phyloP scores from a whole-genome alignment of 2,797 vertebrate genomes.

The Pitangus sulphuratus region DNA sequence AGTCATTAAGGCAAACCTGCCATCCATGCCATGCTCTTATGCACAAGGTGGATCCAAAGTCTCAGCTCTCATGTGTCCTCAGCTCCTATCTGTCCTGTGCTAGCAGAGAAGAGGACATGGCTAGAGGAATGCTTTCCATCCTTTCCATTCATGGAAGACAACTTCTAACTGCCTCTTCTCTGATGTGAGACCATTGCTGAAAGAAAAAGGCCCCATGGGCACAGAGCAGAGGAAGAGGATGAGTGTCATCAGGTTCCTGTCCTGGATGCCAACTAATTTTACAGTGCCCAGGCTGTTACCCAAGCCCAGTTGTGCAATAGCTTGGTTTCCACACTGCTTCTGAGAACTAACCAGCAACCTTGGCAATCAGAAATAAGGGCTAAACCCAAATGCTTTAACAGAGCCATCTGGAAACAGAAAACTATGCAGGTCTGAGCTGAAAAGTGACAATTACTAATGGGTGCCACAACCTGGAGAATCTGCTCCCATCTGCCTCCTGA shows the following conservation, averaged over 20 bases:
- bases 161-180: not conserved
- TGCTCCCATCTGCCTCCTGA: not conserved
- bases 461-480: not conserved
- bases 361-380: not conserved
- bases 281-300: not conserved
- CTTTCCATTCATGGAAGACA: not conserved
- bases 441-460: not conserved
- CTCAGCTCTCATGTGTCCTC: not conserved
- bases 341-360: not conserved
- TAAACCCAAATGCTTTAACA: not conserved
- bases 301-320: accelerated
- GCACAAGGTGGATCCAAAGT: not conserved
- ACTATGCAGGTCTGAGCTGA: not conserved
- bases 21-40: not conserved
- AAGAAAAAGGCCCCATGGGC: not conserved
- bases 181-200: not conserved
- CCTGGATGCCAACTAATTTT: not conserved
- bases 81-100: not conserved
- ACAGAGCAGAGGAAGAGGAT: not conserved
- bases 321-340: not conserved
- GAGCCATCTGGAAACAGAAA: not conserved
- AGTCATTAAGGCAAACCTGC: not conserved
- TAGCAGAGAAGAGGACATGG: not conserved
- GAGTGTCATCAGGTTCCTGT: not conserved
- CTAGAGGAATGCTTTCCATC: not conserved